phyloP scores from a whole-genome alignment of 1,140 invertebrate genomes.

The Drosophila littoralis region DNA sequence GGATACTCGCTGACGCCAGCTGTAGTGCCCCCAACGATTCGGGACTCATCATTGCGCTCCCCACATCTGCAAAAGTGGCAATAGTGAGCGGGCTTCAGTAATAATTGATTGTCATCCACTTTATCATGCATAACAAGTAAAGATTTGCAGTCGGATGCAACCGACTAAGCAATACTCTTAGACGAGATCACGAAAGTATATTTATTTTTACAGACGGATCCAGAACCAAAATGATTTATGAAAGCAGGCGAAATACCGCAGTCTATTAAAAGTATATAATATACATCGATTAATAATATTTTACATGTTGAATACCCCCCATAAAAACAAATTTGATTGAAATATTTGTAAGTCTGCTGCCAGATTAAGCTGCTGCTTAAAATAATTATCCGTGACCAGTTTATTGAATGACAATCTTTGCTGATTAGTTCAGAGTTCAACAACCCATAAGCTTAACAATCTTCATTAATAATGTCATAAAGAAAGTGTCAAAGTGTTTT shows the following conservation, averaged over 20 bases:
- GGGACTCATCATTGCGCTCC: slow-evolving; percentile 89
- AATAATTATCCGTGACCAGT: neutral
- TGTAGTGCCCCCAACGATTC: slow-evolving; percentile 90
- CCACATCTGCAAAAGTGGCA: slow-evolving; percentile 88
- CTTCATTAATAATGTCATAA: slow-evolving; percentile 46
- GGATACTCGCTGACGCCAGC: slow-evolving; percentile 91
- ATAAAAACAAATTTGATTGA: too few relatives aligned
- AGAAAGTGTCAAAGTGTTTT: slow-evolving; percentile 72
- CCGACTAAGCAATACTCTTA: neutral
- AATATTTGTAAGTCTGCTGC: neutral
- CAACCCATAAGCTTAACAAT: slow-evolving; percentile 45
- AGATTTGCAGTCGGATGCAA: neutral
- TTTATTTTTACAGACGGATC: too few relatives aligned
- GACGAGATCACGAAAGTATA: too few relatives aligned
- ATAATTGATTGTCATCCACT: slow-evolving; percentile 37
- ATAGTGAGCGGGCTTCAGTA: slow-evolving; percentile 11
- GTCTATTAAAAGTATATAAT: too few relatives aligned
- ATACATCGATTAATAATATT: too few relatives aligned
- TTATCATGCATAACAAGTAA: neutral
- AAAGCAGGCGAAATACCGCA: too few relatives aligned
- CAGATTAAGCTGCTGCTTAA: neutral
- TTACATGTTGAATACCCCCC: too few relatives aligned
- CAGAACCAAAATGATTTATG: too few relatives aligned
- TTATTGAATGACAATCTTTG: slow-evolving; percentile 24
- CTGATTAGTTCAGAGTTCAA: slow-evolving; percentile 58